These are phyloP conservation scores for Ceratothoa steindachneri DNA, from an alignment of 2,888 invertebrate species.

Conservation along the genomic window DNA sequence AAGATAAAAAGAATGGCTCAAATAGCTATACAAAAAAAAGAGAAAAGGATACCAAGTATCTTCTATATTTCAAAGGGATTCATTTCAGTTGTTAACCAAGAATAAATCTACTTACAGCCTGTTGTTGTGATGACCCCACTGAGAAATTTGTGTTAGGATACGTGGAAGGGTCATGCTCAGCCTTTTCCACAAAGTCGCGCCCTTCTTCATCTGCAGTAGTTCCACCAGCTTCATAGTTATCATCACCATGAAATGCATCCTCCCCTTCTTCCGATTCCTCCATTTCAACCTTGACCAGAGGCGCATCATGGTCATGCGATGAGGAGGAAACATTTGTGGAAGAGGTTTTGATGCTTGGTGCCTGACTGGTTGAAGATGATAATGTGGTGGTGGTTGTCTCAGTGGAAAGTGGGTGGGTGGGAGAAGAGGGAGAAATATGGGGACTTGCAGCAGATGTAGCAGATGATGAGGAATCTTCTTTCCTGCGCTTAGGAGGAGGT, in stretches of 20 bases:
- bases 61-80: too few relatives aligned
- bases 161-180: slow-evolving; percentile 33
- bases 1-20: too few relatives aligned
- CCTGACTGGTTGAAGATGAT: not conserved
- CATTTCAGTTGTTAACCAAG: too few relatives aligned
- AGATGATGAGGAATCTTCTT: slow-evolving; percentile 22
- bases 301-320: slow-evolving; percentile 12
- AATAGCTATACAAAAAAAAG: too few relatives aligned
- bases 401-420: slow-evolving; percentile 5
- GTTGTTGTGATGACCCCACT: not conserved
- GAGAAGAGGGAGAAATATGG: slow-evolving; percentile 11
- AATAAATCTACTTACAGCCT: not conserved
- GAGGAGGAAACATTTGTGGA: not conserved
- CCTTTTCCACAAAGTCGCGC: slow-evolving; percentile 23
- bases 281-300: slow-evolving; percentile 41
- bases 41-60: too few relatives aligned
- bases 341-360: slow-evolving; percentile 7
- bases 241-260: slow-evolving; percentile 28
- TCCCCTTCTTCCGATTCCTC: slow-evolving; percentile 32
- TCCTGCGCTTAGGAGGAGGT: slow-evolving; percentile 38
- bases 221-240: slow-evolving; percentile 24
- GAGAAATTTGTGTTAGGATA: slow-evolving; percentile 4
- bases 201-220: slow-evolving; percentile 19
- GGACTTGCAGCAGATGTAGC: slow-evolving; percentile 3
- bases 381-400: slow-evolving; percentile 15